Evolutionary conservation across 2,888 invertebrate genomes (phyloP).

Genomic region (Oscheius sp.): DNA sequence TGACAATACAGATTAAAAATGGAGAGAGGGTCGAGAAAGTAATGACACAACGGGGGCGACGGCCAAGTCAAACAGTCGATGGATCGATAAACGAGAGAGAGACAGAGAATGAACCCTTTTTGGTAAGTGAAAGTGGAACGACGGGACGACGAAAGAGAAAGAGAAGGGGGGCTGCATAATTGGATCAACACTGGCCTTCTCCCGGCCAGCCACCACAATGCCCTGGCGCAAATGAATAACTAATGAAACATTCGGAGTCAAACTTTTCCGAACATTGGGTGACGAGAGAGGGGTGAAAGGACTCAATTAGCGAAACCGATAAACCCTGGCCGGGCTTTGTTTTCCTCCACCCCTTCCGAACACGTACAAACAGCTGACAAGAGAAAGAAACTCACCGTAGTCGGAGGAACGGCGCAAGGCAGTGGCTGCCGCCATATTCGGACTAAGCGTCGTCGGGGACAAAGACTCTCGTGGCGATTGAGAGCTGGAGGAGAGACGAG

Average conservation of each 20-base stretch:
- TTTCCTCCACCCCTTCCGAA: too few species aligned
- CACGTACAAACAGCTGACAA: conserved; percentile 1
- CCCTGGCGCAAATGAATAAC: conserved; percentile 30
- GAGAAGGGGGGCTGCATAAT: conserved; percentile 10
- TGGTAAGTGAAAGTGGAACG: not conserved
- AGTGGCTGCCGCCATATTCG: conserved; percentile 53
- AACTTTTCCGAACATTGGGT: not conserved
- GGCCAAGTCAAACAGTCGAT: conserved; percentile 26
- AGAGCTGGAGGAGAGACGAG: conserved; percentile 41
- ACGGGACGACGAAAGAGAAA: not conserved
- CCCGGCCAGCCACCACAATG: conserved; percentile 18
- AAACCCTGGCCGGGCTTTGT: not conserved
- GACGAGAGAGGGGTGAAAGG: conserved; percentile 2
- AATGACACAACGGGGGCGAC: conserved; percentile 21
- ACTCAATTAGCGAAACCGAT: too few species aligned
- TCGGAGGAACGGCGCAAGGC: conserved; percentile 49
- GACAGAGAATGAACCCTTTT: too few species aligned
- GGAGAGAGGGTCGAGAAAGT: conserved; percentile 2
- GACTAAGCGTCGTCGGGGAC: conserved; percentile 38
- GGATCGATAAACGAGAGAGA: conserved; percentile 19
- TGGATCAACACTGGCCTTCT: conserved; percentile 22
- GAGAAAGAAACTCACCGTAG: conserved; percentile 35
- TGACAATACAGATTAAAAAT: not conserved
- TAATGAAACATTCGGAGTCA: conserved; percentile 21
- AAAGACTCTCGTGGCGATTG: conserved; percentile 41